Evolutionary conservation across 2,888 invertebrate genomes (phyloP).

Genomic region (Spilosoma lubricipeda): DNA sequence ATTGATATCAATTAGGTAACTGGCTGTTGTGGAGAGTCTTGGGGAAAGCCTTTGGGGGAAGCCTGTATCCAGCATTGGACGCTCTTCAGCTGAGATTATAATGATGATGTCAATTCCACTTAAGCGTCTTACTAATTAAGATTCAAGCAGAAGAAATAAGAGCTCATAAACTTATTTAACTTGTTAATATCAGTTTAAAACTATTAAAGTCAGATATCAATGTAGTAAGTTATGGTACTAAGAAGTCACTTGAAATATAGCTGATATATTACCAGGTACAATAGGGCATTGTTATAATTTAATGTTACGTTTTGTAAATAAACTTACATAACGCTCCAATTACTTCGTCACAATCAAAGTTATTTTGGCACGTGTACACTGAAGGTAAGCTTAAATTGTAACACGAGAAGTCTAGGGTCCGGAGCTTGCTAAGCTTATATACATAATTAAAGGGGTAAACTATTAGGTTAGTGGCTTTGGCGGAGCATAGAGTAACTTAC

Average conservation of each 20-base stretch:
- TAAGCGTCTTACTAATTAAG: not conserved
- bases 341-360: slow-evolving; percentile 1
- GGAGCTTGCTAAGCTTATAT: slow-evolving; percentile 8
- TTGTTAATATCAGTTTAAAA: not conserved
- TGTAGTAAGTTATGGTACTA: not conserved
- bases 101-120: no score
- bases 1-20: not conserved
- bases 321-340: not conserved
- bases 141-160: not conserved
- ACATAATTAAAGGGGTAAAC: slow-evolving; percentile 29
- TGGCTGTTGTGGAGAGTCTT: no score
- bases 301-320: not conserved
- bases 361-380: slow-evolving; percentile 2
- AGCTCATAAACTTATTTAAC: not conserved
- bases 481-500: slow-evolving; percentile 9
- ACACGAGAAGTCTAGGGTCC: slow-evolving; percentile 11
- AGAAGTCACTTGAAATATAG: not conserved
- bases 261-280: not conserved
- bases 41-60: no score
- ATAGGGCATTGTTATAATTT: not conserved
- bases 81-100: no score
- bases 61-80: no score
- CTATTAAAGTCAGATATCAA: not conserved
- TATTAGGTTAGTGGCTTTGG: slow-evolving; percentile 8
- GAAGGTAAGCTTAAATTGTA: slow-evolving; percentile 12